Evolutionary conservation across 2,888 invertebrate species (phyloP), one percentile per base, ranked within the genome.

Genomic region (Oeneis ivallda): DNA sequence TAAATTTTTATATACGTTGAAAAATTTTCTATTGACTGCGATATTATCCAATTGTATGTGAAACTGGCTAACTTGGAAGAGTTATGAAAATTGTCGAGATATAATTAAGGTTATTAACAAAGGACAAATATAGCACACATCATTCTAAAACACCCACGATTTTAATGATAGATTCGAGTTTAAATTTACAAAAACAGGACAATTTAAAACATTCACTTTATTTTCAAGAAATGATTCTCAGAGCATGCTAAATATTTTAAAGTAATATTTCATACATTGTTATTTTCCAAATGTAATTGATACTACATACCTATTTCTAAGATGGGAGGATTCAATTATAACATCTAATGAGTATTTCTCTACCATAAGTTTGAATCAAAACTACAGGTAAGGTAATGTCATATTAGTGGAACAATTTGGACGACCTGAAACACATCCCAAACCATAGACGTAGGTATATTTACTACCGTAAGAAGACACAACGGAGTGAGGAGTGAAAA

Each of bases 231-330:
- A 61, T 50, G 39, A 61, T 62, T 54, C 62, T 62, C 52, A 62
- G 62, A 62, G 62, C 62, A 62, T 62, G 62, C 62, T 62, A 62
- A 62, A 62, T 62, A 62, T 54, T 62, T 47, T 43, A 32, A 52
- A 61, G 52, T 10, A 37, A 50, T 26, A 34, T 39, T 52, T 41
- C 43, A 43, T 47, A 17, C 11, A 2, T 2, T 15, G 10, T 19
- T 26, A 45, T 53, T 34, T 45, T 53, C 34, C n/a, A 17, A 53
- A 45, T 53, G 11, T 43, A 5, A 15, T 39, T 13, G 37, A 19
- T 19, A n/a, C 45, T 34, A 50, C 26, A 26, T 13, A 4, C 17
- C 15, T 45, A 50, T 39, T 2, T 62, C 52, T 62, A 62, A 41
- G 15, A 54, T 39, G 13, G 19, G 41, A 56, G 9, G 15, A 34